Evolutionary conservation across 1,140 invertebrate genomes (phyloP).

Genomic region (Palaemon carinicauda): DNA sequence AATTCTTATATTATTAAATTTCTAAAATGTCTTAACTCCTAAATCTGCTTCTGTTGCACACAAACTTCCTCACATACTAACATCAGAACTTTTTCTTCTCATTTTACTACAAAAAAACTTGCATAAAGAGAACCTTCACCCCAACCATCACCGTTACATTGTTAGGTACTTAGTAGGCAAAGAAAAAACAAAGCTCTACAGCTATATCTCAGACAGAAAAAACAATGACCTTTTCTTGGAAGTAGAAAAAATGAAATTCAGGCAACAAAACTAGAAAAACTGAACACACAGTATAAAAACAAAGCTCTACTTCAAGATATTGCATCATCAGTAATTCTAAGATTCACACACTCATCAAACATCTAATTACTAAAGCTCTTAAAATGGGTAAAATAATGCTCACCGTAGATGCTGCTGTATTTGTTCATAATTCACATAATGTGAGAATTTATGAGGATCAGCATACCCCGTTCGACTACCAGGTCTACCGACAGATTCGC

Average conservation of each 20-base stretch:
- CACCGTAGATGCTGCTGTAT: constrained; percentile 81
- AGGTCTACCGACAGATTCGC: constrained; percentile 64
- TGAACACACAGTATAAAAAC: too few relatives aligned
- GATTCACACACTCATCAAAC: too few relatives aligned
- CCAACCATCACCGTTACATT: neutral
- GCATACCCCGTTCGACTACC: constrained; percentile 69
- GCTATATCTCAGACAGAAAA: too few relatives aligned
- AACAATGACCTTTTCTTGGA: too few relatives aligned
- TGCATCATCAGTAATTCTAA: too few relatives aligned
- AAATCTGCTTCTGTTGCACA: neutral
- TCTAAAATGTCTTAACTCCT: neutral
- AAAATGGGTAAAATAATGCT: too few relatives aligned
- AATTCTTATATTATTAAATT: neutral
- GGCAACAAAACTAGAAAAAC: too few relatives aligned
- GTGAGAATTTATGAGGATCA: constrained; percentile 73
- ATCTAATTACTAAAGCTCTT: too few relatives aligned
- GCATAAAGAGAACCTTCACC: neutral
- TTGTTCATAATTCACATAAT: constrained; percentile 86
- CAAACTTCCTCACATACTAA: neutral
- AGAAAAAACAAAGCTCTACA: too few relatives aligned
- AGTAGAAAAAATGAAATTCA: too few relatives aligned
- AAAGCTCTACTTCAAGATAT: too few relatives aligned
- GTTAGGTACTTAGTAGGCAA: neutral
- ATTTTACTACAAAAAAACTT: neutral
- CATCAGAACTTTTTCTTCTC: neutral